phyloP scores from a whole-genome alignment of 2,888 invertebrate genomes.

The Eupithecia tripunctaria region DNA sequence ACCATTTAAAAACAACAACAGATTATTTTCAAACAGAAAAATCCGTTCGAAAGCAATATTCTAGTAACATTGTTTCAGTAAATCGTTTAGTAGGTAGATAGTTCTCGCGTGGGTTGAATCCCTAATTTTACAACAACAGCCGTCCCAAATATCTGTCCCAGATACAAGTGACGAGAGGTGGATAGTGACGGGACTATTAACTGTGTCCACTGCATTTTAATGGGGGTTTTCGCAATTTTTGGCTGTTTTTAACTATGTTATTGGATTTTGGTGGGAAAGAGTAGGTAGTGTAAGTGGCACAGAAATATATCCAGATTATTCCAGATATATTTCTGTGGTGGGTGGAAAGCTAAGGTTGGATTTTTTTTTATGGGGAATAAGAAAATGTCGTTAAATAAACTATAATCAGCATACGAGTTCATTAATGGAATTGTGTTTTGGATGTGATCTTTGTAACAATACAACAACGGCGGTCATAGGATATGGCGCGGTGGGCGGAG shows the following conservation, averaged over 20 bases:
- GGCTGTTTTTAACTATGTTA: not conserved
- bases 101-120: slow-evolving; percentile 26
- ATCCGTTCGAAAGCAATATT: slow-evolving; percentile 8
- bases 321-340: too few species aligned
- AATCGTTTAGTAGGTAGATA: slow-evolving; percentile 31
- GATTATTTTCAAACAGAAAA: not conserved
- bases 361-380: not conserved
- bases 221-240: slow-evolving; percentile 18
- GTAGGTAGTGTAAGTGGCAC: too few species aligned
- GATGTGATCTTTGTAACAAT: too few species aligned
- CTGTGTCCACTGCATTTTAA: slow-evolving; percentile 19
- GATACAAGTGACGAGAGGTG: slow-evolving; percentile 37
- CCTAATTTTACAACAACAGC: slow-evolving; percentile 39
- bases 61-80: slow-evolving; percentile 20
- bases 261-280: not conserved
- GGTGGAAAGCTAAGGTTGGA: not conserved
- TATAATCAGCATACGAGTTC: too few species aligned
- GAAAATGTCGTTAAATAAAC: not conserved
- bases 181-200: not conserved
- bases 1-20: not conserved
- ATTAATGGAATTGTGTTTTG: too few species aligned
- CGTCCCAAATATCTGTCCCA: slow-evolving; percentile 45
- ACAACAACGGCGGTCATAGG: too few species aligned
- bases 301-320: too few species aligned
- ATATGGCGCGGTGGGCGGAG: too few species aligned